Evolutionary conservation across 2,797 vertebrate genomes (phyloP), one percentile per base, ranked within the genome.

Genomic region (Hozukius guyotensis): DNA sequence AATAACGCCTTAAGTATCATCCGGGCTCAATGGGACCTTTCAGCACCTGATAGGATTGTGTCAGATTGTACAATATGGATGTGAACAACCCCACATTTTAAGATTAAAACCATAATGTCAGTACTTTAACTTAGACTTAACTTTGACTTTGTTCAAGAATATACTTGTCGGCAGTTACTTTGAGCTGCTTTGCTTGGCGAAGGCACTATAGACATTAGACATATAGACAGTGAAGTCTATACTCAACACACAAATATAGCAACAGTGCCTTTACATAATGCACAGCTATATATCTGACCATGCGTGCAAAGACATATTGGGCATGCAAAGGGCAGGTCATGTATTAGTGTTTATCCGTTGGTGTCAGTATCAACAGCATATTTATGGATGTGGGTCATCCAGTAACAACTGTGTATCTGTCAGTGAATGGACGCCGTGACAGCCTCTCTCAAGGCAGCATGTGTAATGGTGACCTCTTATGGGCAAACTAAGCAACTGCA

Each of bases 281-380:
- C 32, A 69, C 61, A 49, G 22, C 34, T 27, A 52, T 20, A 14
- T 68, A 32, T 72, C 36, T 83, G 64, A 77, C 62, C 36, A 49
- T 42, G 38, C 14, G 14, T 16, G 52, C 9, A 53, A 31, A 86
- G 25, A 75, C 32, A 32, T 42, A 27, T 14, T 42, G 22, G 24
- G 18, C n/a, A 32, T 29, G 46, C 49, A 71, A 65, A 77, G 64
- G 66, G 13, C 57, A 75, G 38, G 29, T 70, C 62, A 60, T 56
- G 11, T 59, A 11, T 55, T 9, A 18, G 36, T 61, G 22, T 11
- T 7, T 59, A 31, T 69, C 42, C 4, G 0, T 55, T 8, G 42
- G 83, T 85, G 56, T 87, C 81, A 46, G 73, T 78, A 74, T 80
- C 76, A 81, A 13, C 20, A 20, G 72, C 81, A 80, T 85, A 83